Evolutionary conservation across 2,797 vertebrate genomes (phyloP).

Genomic region (Hyperoplus lanceolatus): DNA sequence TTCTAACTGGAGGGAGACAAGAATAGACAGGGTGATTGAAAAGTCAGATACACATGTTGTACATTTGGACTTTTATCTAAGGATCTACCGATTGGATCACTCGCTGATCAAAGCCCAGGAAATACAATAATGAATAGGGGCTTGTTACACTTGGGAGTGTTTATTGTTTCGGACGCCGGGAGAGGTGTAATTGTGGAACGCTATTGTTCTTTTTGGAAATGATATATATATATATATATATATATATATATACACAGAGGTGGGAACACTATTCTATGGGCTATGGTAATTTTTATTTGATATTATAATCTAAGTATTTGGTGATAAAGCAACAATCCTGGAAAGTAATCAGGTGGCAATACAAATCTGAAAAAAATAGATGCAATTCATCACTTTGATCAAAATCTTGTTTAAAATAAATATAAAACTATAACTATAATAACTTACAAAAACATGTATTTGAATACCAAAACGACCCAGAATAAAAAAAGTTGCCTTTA

Average conservation of each 20-base stretch:
- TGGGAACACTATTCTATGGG: background rate
- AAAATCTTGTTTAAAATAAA: background rate
- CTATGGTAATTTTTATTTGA: background rate
- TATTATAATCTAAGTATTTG: background rate
- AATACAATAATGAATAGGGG: slow-evolving; percentile 51
- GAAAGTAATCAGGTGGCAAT: background rate
- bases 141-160: slow-evolving; percentile 10
- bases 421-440: background rate
- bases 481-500: no score
- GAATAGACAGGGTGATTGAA: slow-evolving; percentile 85
- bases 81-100: slow-evolving; percentile 73
- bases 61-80: slow-evolving; percentile 79
- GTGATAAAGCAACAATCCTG: background rate
- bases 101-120: slow-evolving; percentile 77
- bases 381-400: background rate
- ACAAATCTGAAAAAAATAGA: no score
- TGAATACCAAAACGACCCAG: background rate
- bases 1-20: slow-evolving; percentile 78
- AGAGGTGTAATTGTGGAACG: background rate
- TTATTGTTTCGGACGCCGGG: slow-evolving; percentile 9
- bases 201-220: background rate
- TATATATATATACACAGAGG: background rate
- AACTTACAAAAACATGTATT: background rate
- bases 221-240: background rate
- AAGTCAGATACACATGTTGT: slow-evolving; percentile 84